Evolutionary conservation across 2,113 vertebrate genomes (phyloP), one percentile per base, ranked within the genome.

Genomic region (Halcyon senegalensis): DNA sequence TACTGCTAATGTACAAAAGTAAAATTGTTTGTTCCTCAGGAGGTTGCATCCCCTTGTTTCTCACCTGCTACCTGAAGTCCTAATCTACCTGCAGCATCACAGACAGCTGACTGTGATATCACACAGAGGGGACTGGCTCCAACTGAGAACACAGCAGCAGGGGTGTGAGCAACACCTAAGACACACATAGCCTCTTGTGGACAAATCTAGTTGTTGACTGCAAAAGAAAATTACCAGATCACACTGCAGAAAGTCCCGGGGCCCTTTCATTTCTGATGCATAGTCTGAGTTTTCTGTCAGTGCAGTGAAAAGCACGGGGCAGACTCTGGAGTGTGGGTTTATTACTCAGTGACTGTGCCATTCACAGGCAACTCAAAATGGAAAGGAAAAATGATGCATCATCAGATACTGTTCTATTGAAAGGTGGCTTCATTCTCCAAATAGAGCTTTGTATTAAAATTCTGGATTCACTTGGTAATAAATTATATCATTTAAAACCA

Each of bases 381-480:
- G 18, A 39, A 56, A 73, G 74, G 68, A 33, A 16, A 64, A 93
- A 41, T 6, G 31, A 62, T 31, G 62, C 48, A 37, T 31, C 44
- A 59, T 27, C 53, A 79, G 39, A 25, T 17, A 28, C 17, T 60
- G 41, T 33, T 81, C 79, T 81, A 81, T 3, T 35, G 50, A 58
- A 69, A 76, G 37, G 33, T n/a, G 30, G n/a, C 81, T 63, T 51
- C 41, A 28, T 58, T 59, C 69, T 75, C 79, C 66, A 79, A 91
- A 87, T 30, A 41, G 69, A 67, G 70, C 31, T 39, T 53, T 63
- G 43, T 73, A 78, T 64, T 63, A 69, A 41, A 84, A 64, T 74
- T 78, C 48, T 62, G 51, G 81, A 74, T 89, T 78, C 60, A 80
- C 50, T n/a, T 67, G 55, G 60, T 43, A 87, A 77, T 27, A 74